These are phyloP conservation scores for Scaptomyza cyrtandrae DNA, from an alignment of 2,888 invertebrate species.

Conservation along the genomic window DNA sequence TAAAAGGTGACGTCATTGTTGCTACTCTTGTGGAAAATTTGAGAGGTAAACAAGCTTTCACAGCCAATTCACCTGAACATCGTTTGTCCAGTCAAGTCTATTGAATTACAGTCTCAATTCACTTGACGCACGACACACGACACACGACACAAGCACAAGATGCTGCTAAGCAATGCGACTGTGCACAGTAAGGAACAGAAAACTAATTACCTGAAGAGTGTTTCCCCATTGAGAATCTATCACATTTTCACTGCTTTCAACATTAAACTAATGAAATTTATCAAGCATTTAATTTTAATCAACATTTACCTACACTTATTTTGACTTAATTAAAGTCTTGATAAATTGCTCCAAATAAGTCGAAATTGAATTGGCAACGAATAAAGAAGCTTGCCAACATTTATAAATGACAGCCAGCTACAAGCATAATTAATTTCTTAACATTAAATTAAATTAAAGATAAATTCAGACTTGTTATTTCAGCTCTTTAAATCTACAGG, in stretches of 20 bases:
- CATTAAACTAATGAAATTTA: background rate
- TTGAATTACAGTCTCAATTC: conserved; percentile 37
- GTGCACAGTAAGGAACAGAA: conserved; percentile 7
- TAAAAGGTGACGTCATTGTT: conserved; percentile 9
- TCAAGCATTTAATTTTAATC: background rate
- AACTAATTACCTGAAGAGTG: conserved; percentile 34
- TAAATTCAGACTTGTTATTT: background rate
- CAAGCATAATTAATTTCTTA: conserved; percentile 26
- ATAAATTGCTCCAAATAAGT: conserved; percentile 3
- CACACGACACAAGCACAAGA: background rate
- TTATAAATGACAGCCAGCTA: conserved; percentile 22
- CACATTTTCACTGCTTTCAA: conserved; percentile 3
- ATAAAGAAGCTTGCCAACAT: conserved; percentile 24
- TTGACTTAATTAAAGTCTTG: background rate
- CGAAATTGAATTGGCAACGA: conserved; percentile 32
- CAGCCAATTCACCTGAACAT: conserved; percentile 21
- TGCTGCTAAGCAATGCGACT: conserved; percentile 9
- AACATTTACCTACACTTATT: background rate
- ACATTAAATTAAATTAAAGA: conserved; percentile 28
- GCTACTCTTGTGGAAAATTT: conserved; percentile 2
- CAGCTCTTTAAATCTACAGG: background rate
- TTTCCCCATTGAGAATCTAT: conserved; percentile 3
- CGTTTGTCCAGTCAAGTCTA: conserved; percentile 14
- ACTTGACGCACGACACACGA: conserved; percentile 22
- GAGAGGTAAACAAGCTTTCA: conserved; percentile 27